These are phyloP conservation scores for Mugil cephalus DNA, from an alignment of 2,113 vertebrate species.

Conservation along the genomic window DNA sequence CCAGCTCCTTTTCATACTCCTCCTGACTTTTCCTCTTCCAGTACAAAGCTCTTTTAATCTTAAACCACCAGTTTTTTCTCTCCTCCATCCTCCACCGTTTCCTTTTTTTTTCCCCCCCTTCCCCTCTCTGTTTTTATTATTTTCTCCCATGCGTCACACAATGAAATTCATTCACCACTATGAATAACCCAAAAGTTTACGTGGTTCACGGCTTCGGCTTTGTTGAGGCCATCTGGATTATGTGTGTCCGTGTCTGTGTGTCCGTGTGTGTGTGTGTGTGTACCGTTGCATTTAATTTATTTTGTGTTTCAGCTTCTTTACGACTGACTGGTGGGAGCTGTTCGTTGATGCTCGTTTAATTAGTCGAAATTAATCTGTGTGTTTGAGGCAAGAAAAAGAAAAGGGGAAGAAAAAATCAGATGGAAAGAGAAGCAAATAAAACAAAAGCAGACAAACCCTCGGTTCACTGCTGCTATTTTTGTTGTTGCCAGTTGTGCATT, in stretches of 20 bases:
- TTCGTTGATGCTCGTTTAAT: conserved; percentile 44
- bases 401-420: conserved; percentile 7
- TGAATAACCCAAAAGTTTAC: conserved; percentile 25
- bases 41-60: conserved; percentile 6
- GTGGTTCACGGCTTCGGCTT: conserved; percentile 22
- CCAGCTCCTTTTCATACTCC: conserved; percentile 17
- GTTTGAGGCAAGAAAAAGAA: conserved; percentile 13
- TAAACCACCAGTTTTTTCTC: background rate
- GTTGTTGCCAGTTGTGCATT: conserved; percentile 14
- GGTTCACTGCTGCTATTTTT: conserved; percentile 6
- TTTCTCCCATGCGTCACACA: background rate
- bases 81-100: background rate
- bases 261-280: conserved; percentile 6
- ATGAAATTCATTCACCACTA: conserved; percentile 32
- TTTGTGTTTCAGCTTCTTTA: background rate
- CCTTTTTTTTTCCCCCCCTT: background rate
- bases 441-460: background rate
- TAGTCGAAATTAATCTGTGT: conserved; percentile 23
- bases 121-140: background rate
- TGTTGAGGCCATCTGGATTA: conserved; percentile 5
- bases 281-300: background rate
- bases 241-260: no score
- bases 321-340: conserved; percentile 1
- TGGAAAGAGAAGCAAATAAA: conserved; percentile 2
- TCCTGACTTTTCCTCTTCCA: conserved; percentile 8